Conservation (phyloP, 2,113 vertebrate species). For the Vidua chalybeata region DNA sequence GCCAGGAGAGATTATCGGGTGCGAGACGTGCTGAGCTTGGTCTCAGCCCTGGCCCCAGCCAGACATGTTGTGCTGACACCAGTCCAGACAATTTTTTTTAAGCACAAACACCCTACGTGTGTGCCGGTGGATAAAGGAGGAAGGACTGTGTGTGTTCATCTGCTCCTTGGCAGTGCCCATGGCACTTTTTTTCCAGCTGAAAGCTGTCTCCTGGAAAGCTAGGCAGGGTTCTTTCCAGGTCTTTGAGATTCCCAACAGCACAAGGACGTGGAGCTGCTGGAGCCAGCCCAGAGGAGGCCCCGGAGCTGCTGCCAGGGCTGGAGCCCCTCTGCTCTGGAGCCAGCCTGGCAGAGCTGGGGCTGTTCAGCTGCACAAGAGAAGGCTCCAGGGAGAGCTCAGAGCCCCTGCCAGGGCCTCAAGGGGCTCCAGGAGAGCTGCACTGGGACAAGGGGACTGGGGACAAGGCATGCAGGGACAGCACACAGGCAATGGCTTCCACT, state of each 20-base stretch:
- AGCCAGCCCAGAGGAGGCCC: accelerated
- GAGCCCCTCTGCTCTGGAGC: background rate
- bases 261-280: background rate
- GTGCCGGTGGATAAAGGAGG: background rate
- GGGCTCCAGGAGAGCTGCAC: background rate
- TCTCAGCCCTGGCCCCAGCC: constrained; percentile 13
- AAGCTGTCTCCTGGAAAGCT: background rate
- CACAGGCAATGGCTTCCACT: background rate
- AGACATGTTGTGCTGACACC: constrained; percentile 24
- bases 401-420: background rate
- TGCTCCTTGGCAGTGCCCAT: background rate
- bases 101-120: background rate
- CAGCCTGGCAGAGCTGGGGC: background rate
- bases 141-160: background rate
- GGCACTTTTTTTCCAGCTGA: background rate
- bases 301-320: background rate
- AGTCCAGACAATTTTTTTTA: constrained; percentile 13
- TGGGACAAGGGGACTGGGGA: background rate
- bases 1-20: background rate
- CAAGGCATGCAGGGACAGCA: background rate
- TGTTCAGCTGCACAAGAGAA: background rate
- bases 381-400: background rate
- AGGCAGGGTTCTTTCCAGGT: background rate
- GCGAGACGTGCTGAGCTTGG: background rate
- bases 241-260: background rate